These are phyloP conservation scores for Pungitius pungitius DNA, from an alignment of 2,113 vertebrate genomes.

Conservation along the genomic window DNA sequence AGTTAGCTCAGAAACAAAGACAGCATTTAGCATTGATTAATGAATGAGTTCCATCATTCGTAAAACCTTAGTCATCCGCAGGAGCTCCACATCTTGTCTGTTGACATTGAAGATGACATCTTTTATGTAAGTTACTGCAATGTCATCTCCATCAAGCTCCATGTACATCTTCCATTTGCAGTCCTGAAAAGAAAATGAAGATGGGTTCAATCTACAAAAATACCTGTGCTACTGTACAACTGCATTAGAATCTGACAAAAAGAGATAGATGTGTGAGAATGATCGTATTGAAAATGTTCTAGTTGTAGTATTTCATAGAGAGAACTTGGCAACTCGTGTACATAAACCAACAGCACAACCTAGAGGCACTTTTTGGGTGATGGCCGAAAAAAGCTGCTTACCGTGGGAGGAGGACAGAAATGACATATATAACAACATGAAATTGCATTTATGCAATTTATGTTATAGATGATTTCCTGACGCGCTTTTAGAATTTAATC, in stretches of 20 bases:
- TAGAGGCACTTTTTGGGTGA: constrained; percentile 72
- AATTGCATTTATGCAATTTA: not conserved
- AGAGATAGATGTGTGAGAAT: not conserved
- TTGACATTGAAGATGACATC: constrained; percentile 94
- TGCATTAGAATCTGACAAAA: not conserved
- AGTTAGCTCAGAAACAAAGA: not conserved
- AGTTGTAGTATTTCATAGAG: constrained; percentile 31
- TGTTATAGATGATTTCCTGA: not conserved
- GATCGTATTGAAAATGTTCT: constrained; percentile 45
- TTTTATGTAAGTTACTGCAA: constrained; percentile 96
- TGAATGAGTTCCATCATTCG: not conserved
- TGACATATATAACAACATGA: not conserved
- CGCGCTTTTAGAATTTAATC: not conserved
- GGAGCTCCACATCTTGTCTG: constrained; percentile 86
- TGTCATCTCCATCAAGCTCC: constrained; percentile 97
- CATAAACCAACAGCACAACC: constrained; percentile 83
- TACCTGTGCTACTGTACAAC: not conserved
- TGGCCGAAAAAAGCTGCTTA: constrained; percentile 32
- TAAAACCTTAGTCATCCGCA: constrained; percentile 94
- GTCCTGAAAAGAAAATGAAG: constrained; percentile 85
- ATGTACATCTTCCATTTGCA: constrained; percentile 99
- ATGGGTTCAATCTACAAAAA: not conserved
- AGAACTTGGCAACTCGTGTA: constrained; percentile 47
- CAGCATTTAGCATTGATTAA: not conserved
- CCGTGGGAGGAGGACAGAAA: constrained; percentile 28